Evolutionary conservation across 2,113 vertebrate genomes (phyloP).

Genomic region (Pteronura brasiliensis): DNA sequence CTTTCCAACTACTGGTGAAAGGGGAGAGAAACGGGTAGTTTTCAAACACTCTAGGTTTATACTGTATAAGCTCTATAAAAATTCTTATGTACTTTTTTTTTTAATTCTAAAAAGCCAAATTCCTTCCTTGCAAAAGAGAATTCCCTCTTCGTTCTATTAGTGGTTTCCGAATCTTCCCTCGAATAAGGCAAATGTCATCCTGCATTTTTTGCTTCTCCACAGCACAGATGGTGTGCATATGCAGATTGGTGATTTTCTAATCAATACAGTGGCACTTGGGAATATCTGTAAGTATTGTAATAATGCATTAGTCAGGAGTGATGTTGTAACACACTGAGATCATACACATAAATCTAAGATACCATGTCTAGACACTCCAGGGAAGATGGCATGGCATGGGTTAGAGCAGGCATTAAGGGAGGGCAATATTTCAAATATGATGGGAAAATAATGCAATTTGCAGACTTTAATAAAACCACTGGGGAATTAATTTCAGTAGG

Average conservation of each 20-base stretch:
- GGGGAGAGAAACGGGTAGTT: slow-evolving; percentile 30
- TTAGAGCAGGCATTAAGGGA: slow-evolving; percentile 83
- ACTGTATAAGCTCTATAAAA: slow-evolving; percentile 48
- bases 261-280: slow-evolving; percentile 90
- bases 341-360: slow-evolving; percentile 88
- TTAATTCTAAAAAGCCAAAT: slow-evolving; percentile 64
- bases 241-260: slow-evolving; percentile 92
- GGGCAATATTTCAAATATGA: slow-evolving; percentile 85
- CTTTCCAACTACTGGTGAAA: slow-evolving; percentile 59
- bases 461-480: slow-evolving; percentile 86
- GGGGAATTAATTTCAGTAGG: slow-evolving; percentile 86
- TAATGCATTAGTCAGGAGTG: slow-evolving; percentile 87
- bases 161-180: slow-evolving; percentile 76
- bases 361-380: slow-evolving; percentile 87
- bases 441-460: slow-evolving; percentile 86
- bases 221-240: slow-evolving; percentile 91
- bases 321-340: slow-evolving; percentile 90
- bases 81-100: slow-evolving; percentile 58
- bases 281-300: slow-evolving; percentile 90
- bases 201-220: slow-evolving; percentile 83
- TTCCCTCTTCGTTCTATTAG: slow-evolving; percentile 76
- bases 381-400: slow-evolving; percentile 85
- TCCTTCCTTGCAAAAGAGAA: slow-evolving; percentile 50
- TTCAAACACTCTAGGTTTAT: slow-evolving; percentile 53
- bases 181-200: slow-evolving; percentile 81